Percentiles rank a stretch among this genome's conserved stretches.
phyloP scores from a whole-genome alignment of 1,140 invertebrate genomes.

The Heliothis virescens region DNA sequence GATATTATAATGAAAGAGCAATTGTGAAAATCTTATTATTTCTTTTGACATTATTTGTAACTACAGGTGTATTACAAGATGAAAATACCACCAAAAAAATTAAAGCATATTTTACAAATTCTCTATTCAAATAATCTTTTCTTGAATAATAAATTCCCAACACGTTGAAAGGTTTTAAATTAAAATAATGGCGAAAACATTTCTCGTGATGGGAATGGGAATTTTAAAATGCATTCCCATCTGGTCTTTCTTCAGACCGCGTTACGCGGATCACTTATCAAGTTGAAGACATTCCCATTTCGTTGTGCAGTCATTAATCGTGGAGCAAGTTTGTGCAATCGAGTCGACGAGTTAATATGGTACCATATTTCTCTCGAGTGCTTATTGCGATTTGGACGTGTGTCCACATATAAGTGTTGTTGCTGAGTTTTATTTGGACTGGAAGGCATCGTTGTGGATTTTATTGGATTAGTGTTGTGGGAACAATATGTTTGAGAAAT shows the following conservation, averaged over 20 bases:
- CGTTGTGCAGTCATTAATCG: conserved; percentile 36
- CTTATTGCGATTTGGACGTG: conserved; percentile 37
- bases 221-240: conserved; percentile 41
- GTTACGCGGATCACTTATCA: conserved; percentile 46
- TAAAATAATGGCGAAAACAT: background rate
- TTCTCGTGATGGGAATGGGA: conserved; percentile 6
- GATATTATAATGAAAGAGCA: no score
- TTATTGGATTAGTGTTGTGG: conserved; percentile 12
- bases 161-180: background rate
- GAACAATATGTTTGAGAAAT: background rate
- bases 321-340: conserved; percentile 37
- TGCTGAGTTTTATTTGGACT: conserved; percentile 14
- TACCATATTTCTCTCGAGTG: conserved; percentile 39
- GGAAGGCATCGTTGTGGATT: conserved; percentile 23
- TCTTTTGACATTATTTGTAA: no score
- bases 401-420: conserved; percentile 31
- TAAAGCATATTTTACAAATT: no score
- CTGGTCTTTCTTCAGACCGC: conserved; percentile 19
- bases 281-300: conserved; percentile 44
- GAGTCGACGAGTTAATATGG: conserved; percentile 40
- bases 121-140: no score
- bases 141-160: no score
- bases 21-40: no score
- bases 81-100: no score
- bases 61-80: no score